A percentile compares a stretch with the other conserved stretches of the same genome.
Evolutionary conservation across 1,140 invertebrate genomes (phyloP).

Genomic region (Ostrea edulis): DNA sequence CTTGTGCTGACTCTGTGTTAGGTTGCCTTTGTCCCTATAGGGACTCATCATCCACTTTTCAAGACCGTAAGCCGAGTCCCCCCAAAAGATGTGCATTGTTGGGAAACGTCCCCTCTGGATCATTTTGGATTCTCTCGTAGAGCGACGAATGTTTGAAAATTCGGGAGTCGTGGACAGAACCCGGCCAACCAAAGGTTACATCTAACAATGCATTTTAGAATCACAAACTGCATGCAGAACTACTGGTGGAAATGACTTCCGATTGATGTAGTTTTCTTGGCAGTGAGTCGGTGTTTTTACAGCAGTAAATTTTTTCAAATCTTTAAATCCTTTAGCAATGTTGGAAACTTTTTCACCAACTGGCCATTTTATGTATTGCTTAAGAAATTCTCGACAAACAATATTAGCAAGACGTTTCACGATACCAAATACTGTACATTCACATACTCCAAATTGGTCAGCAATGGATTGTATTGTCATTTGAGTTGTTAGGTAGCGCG

Average conservation of each 20-base stretch:
- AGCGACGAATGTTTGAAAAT: constrained; percentile 40
- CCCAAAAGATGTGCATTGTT: constrained; percentile 11
- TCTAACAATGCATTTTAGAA: constrained; percentile 70
- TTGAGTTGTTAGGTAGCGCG: too few species aligned
- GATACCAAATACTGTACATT: too few species aligned
- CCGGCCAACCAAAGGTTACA: constrained; percentile 78
- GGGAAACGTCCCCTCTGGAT: neutral
- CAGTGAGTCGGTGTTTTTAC: constrained; percentile 77
- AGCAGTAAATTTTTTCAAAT: constrained; percentile 62
- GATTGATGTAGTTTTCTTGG: constrained; percentile 78
- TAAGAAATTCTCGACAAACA: too few species aligned
- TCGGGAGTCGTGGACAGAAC: constrained; percentile 66
- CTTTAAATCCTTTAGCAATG: constrained; percentile 56
- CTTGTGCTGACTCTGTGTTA: too few species aligned
- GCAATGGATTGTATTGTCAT: too few species aligned
- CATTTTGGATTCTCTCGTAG: neutral
- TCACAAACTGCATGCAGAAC: constrained; percentile 77
- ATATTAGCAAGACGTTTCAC: too few species aligned
- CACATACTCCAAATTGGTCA: too few species aligned
- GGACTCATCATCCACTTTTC: too few species aligned
- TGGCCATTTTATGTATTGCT: too few species aligned
- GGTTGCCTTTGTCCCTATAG: too few species aligned
- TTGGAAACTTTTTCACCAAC: too few species aligned
- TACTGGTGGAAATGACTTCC: constrained; percentile 78
- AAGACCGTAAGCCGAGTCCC: too few species aligned